phyloP scores from a whole-genome alignment of 2,888 invertebrate genomes.

The Neoaliturus tenellus region DNA sequence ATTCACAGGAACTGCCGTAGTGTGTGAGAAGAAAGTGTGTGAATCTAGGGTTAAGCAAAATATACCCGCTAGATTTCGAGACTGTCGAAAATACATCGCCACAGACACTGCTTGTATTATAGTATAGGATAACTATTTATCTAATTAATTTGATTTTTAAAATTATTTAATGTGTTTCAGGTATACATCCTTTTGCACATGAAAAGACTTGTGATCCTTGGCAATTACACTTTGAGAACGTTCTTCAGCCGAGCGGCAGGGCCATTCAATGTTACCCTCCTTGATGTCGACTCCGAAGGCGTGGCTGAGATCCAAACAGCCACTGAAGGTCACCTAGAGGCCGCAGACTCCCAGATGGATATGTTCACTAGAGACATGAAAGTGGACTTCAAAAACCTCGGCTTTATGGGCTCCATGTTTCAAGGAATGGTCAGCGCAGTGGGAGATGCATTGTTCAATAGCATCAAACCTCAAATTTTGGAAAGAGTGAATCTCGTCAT shows the following conservation, averaged over 20 bases:
- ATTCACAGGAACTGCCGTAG: too few species aligned
- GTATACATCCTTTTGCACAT: slow-evolving; percentile 84
- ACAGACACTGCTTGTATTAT: too few species aligned
- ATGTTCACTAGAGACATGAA: slow-evolving; percentile 84
- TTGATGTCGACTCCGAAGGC: slow-evolving; percentile 81
- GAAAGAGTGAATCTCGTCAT: slow-evolving; percentile 86
- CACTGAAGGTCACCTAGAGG: slow-evolving; percentile 83
- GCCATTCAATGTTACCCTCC: slow-evolving; percentile 86
- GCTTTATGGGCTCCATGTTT: slow-evolving; percentile 82
- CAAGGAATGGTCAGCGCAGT: slow-evolving; percentile 88
- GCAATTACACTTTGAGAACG: slow-evolving; percentile 84
- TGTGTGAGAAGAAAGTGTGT: too few species aligned
- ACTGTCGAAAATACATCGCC: too few species aligned
- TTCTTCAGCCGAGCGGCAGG: slow-evolving; percentile 84
- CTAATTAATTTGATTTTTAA: too few species aligned
- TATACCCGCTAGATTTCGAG: too few species aligned
- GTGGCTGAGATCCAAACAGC: slow-evolving; percentile 83
- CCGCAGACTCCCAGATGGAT: slow-evolving; percentile 88
- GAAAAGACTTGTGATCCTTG: slow-evolving; percentile 82
- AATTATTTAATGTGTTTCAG: slow-evolving; percentile 72
- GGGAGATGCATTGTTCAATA: slow-evolving; percentile 88
- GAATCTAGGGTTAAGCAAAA: too few species aligned
- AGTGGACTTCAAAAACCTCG: slow-evolving; percentile 89
- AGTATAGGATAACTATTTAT: too few species aligned
- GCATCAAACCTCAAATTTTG: slow-evolving; percentile 89